A percentile compares a stretch with the other conserved stretches of the same genome.
These are phyloP conservation scores for Monochamus alternatus DNA, from an alignment of 2,888 invertebrate genomes.

Conservation along the genomic window DNA sequence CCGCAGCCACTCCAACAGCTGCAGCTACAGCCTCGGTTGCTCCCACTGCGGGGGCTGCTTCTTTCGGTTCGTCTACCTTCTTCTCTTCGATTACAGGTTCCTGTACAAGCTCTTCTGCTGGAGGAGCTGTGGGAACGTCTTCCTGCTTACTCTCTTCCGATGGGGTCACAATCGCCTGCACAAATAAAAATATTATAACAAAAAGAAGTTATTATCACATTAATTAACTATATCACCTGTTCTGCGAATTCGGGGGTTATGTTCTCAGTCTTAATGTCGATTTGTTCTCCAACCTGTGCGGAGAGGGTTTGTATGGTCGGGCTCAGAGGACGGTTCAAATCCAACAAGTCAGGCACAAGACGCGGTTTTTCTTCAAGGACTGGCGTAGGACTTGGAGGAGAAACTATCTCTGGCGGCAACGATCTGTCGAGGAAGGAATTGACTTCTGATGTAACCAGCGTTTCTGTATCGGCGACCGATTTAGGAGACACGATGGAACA, in stretches of 20 bases:
- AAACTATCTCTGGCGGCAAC: conserved; percentile 55
- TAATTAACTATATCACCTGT: background rate
- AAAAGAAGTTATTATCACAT: too few species aligned
- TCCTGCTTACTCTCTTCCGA: conserved; percentile 61
- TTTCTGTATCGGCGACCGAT: conserved; percentile 46
- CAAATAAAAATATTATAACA: background rate
- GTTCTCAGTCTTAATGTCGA: conserved; percentile 61
- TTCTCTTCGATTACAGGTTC: conserved; percentile 33
- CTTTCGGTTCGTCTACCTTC: conserved; percentile 37
- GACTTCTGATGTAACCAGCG: conserved; percentile 56
- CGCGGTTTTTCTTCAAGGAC: conserved; percentile 22
- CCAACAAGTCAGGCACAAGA: background rate
- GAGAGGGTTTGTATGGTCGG: conserved; percentile 52
- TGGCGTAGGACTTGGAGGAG: conserved; percentile 56
- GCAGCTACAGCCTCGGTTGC: conserved; percentile 54
- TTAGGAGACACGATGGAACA: conserved; percentile 12
- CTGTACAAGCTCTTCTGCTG: conserved; percentile 45
- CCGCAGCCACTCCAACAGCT: conserved; percentile 60
- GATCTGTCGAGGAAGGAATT: conserved; percentile 62
- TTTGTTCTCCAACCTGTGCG: conserved; percentile 42
- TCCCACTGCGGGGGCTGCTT: conserved; percentile 23
- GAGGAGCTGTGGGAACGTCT: conserved; percentile 46
- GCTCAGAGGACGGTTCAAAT: conserved; percentile 42
- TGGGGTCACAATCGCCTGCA: conserved; percentile 59
- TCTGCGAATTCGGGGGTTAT: conserved; percentile 63